Evolutionary conservation across 64 coral and sea anemone species (phyloP).

Genomic region (Stichodactyla helianthus): DNA sequence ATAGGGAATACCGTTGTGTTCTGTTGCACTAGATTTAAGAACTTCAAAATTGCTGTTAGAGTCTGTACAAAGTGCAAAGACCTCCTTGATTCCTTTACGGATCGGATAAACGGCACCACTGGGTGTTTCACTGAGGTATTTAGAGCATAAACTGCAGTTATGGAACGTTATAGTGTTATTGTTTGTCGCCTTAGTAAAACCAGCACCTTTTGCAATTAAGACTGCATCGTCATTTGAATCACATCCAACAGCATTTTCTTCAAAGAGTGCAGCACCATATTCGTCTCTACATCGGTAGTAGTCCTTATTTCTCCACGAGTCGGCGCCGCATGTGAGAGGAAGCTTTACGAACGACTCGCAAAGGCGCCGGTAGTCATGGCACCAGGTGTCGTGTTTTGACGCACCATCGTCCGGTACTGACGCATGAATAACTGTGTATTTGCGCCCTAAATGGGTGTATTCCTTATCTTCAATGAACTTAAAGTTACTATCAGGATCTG

Average conservation of each 20-base stretch:
- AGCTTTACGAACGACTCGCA: slow-evolving; percentile 9
- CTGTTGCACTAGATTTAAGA: neutral
- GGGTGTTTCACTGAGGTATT: neutral
- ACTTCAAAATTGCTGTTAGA: slow-evolving; percentile 47
- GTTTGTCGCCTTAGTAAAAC: slow-evolving; percentile 15
- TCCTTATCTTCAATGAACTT: slow-evolving; percentile 7
- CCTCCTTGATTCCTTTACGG: neutral
- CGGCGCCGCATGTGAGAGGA: slow-evolving; percentile 21
- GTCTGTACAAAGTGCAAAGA: slow-evolving; percentile 39
- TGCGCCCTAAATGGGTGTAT: neutral
- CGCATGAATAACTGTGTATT: slow-evolving; percentile 22
- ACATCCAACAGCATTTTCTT: slow-evolving; percentile 20
- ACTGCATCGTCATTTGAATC: neutral
- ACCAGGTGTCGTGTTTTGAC: slow-evolving; percentile 35
- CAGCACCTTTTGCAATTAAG: slow-evolving; percentile 16
- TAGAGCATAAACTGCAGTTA: slow-evolving; percentile 17
- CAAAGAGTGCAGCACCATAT: slow-evolving; percentile 24
- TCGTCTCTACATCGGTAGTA: slow-evolving; percentile 34
- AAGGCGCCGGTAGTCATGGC: slow-evolving; percentile 28
- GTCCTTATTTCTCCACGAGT: neutral
- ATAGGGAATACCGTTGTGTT: slow-evolving; percentile 17
- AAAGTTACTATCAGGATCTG: slow-evolving; percentile 36
- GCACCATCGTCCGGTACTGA: neutral
- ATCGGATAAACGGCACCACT: slow-evolving; percentile 17
- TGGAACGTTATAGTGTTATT: slow-evolving; percentile 30